phyloP scores from a whole-genome alignment of 2,888 invertebrate genomes.

The Xestia sexstrigata region DNA sequence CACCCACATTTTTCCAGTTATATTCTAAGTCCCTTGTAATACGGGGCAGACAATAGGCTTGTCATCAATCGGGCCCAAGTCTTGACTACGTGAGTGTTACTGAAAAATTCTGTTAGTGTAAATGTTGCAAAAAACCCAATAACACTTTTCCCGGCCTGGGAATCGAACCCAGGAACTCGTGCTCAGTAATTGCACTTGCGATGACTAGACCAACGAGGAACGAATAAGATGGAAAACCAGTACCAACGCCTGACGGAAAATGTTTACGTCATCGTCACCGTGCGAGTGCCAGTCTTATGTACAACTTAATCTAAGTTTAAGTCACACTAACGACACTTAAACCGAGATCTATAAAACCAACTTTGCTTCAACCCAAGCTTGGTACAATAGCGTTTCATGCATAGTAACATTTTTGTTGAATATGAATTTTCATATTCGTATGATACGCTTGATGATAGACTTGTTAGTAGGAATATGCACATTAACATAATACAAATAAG shows the following conservation, averaged over 20 bases:
- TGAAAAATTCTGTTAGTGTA: not conserved
- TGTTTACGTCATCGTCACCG: no score
- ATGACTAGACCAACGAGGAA: no score
- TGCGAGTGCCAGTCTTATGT: no score
- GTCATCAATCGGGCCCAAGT: not conserved
- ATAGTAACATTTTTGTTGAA: no score
- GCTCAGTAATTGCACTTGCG: not conserved
- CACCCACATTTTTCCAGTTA: not conserved
- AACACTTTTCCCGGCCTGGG: not conserved
- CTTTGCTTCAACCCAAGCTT: no score
- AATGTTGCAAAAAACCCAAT: not conserved
- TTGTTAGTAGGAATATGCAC: not conserved
- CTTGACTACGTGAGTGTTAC: not conserved
- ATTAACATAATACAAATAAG: not conserved
- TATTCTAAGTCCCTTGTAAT: not conserved
- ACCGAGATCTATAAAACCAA: no score
- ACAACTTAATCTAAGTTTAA: no score
- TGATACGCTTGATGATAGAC: not conserved
- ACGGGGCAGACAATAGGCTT: no score
- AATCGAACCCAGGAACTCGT: not conserved
- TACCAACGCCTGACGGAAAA: no score
- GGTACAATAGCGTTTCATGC: no score
- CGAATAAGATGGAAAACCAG: no score
- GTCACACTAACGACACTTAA: no score
- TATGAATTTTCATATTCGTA: not conserved